A percentile compares a stretch with the other conserved stretches of the same genome.
These are phyloP conservation scores for Coelinius sp. DNA, from an alignment of 2,888 invertebrate species.

Conservation along the genomic window DNA sequence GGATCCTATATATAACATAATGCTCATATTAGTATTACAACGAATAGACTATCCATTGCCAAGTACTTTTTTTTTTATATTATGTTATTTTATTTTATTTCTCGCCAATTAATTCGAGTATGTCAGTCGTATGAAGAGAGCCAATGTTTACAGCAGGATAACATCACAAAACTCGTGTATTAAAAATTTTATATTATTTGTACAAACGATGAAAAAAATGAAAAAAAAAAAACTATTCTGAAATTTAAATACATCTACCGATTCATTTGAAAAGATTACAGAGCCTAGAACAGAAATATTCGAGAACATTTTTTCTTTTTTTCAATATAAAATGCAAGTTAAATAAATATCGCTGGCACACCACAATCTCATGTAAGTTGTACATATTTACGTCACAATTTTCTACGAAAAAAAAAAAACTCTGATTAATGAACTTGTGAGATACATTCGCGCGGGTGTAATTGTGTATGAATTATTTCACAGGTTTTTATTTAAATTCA, in stretches of 20 bases:
- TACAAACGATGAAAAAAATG: conserved; percentile 3
- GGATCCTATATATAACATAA: conserved; percentile 62
- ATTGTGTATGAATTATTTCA: background rate
- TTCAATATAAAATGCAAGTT: background rate
- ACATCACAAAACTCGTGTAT: conserved; percentile 20
- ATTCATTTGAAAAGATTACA: conserved; percentile 11
- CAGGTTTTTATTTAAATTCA: conserved; percentile 22
- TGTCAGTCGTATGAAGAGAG: conserved; percentile 7
- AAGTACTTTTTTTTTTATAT: conserved; percentile 37
- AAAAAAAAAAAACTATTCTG: conserved; percentile 8
- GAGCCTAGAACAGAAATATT: background rate
- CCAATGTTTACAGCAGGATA: conserved; percentile 7
- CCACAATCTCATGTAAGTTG: conserved; percentile 28
- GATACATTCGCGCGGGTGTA: background rate
- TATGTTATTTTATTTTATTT: conserved; percentile 22
- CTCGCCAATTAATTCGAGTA: background rate
- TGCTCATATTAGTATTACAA: conserved; percentile 69
- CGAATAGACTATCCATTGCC: conserved; percentile 53
- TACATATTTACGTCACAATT: conserved; percentile 36
- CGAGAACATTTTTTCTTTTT: background rate
- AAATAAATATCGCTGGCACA: conserved; percentile 10
- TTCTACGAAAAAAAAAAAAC: conserved; percentile 23
- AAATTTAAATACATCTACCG: background rate
- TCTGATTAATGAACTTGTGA: background rate
- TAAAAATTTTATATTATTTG: conserved; percentile 22